phyloP scores from a whole-genome alignment of 2,888 invertebrate genomes.

The Synanthedon formicaeformis region DNA sequence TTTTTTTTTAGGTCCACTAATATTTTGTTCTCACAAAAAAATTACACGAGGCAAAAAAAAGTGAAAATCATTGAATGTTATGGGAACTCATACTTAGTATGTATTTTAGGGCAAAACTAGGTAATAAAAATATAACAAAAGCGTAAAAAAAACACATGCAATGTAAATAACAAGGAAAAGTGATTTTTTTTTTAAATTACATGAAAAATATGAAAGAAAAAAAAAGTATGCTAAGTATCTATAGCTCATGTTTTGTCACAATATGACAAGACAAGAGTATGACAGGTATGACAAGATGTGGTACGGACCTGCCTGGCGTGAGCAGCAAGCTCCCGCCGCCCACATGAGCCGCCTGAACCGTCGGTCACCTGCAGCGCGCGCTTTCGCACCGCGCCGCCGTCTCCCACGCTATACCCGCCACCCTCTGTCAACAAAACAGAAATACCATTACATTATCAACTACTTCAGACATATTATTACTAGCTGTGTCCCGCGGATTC shows the following conservation, averaged over 20 bases:
- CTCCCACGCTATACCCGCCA: slow-evolving; percentile 45
- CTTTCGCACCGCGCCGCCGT: slow-evolving; percentile 50
- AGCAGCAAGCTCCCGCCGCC: slow-evolving; percentile 69
- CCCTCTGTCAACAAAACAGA: slow-evolving; percentile 40
- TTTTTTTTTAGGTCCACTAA: too few species aligned
- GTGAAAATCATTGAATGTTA: too few species aligned
- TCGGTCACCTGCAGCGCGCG: slow-evolving; percentile 67
- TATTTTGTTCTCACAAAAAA: too few species aligned
- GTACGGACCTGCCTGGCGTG: slow-evolving; percentile 60
- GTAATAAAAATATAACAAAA: too few species aligned
- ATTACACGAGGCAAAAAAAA: too few species aligned
- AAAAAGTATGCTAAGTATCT: not conserved
- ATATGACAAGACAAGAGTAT: not conserved
- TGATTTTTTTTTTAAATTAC: too few species aligned
- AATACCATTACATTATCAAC: not conserved
- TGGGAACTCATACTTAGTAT: too few species aligned
- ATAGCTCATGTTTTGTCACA: not conserved
- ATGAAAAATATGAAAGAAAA: too few species aligned
- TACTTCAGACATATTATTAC: not conserved
- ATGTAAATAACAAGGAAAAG: too few species aligned
- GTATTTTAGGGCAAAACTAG: too few species aligned
- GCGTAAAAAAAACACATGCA: too few species aligned
- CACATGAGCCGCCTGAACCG: slow-evolving; percentile 66
- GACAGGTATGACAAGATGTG: not conserved
- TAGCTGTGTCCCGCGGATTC: not conserved